Conservation (phyloP, 2,797 vertebrate species). For the Melanotaenia pygmaea region DNA sequence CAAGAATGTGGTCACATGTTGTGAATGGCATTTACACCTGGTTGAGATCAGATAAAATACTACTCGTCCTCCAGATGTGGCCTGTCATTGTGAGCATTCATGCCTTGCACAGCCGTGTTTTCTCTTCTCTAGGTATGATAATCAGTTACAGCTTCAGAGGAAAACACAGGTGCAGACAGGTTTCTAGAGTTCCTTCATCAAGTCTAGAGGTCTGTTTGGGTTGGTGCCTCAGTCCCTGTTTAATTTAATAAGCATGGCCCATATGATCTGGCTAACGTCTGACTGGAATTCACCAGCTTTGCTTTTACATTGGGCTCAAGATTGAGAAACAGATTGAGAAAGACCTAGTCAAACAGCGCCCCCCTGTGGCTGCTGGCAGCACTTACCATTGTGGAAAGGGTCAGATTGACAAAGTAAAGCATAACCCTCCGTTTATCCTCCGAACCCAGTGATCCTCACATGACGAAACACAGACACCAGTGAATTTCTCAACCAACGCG, state of each 20-base stretch:
- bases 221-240: not conserved
- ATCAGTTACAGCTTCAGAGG: not conserved
- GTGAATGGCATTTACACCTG: slow-evolving; percentile 15
- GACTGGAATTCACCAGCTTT: not conserved
- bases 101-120: not conserved
- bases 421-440: slow-evolving; percentile 55
- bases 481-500: slow-evolving; percentile 6
- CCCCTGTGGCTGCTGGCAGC: slow-evolving; percentile 29
- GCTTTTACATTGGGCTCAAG: not conserved
- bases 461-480: slow-evolving; percentile 26
- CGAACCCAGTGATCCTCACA: slow-evolving; percentile 28
- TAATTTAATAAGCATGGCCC: not conserved
- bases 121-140: not conserved
- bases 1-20: slow-evolving; percentile 12
- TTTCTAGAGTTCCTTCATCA: not conserved
- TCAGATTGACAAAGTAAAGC: slow-evolving; percentile 48
- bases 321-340: not conserved
- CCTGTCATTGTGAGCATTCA: not conserved
- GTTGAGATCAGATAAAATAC: not conserved
- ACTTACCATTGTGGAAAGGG: slow-evolving; percentile 4
- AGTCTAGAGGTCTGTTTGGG: not conserved
- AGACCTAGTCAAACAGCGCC: slow-evolving; percentile 44
- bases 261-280: not conserved
- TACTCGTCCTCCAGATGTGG: slow-evolving; percentile 38
- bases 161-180: not conserved